These are phyloP conservation scores for Linepithema humile DNA, from an alignment of 1,140 invertebrate species.

Conservation along the genomic window DNA sequence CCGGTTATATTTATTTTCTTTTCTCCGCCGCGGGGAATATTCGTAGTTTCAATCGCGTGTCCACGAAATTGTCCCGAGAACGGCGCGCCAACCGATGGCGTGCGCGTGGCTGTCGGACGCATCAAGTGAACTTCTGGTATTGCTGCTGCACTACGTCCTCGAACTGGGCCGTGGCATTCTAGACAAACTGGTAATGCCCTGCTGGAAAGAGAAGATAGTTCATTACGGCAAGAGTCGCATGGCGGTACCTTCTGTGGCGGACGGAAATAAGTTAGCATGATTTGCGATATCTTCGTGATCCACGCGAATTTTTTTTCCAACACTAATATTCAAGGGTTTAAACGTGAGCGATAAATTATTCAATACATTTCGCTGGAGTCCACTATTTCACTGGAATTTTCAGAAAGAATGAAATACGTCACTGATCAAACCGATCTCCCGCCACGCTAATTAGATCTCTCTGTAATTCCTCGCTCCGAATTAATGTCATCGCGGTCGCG, in stretches of 20 bases:
- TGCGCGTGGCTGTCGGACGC: neutral
- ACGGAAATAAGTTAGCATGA: neutral
- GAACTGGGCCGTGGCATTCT: slow-evolving; percentile 7
- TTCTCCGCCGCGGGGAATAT: neutral
- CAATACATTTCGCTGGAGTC: neutral
- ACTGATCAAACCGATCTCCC: too few relatives aligned
- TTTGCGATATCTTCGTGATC: neutral
- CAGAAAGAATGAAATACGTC: neutral
- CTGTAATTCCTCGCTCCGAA: neutral
- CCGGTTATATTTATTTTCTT: neutral
- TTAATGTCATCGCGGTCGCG: neutral
- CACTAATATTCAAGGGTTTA: neutral
- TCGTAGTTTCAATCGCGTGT: neutral
- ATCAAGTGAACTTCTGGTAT: slow-evolving; percentile 26
- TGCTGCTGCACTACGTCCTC: slow-evolving; percentile 29
- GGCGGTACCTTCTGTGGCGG: neutral
- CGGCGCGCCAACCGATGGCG: neutral
- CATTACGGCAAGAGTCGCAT: neutral
- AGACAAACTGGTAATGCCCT: slow-evolving; percentile 36
- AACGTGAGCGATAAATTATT: neutral
- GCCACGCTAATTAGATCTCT: too few relatives aligned
- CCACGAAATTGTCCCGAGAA: neutral
- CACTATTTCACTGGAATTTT: neutral
- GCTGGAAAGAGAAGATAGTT: neutral
- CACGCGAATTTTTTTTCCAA: neutral